Evolutionary conservation across 2,888 invertebrate genomes (phyloP).

Genomic region (Rhabditophanes sp.): DNA sequence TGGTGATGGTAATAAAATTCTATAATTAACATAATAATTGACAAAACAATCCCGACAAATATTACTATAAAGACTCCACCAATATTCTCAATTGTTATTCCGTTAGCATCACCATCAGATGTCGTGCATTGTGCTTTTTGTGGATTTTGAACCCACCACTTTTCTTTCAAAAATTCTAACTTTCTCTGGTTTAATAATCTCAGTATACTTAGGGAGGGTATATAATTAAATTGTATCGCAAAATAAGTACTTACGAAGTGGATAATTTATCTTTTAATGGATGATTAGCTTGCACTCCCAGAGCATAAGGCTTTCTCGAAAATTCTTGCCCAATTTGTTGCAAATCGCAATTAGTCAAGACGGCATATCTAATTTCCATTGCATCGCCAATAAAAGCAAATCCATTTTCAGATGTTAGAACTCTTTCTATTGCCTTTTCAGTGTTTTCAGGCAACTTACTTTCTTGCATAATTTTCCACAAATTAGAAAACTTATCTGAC

Average conservation of each 20-base stretch:
- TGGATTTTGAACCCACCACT: conserved; percentile 84
- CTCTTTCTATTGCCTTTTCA: conserved; percentile 63
- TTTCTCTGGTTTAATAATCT: conserved; percentile 77
- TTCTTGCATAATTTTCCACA: conserved; percentile 87
- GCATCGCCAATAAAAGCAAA: conserved; percentile 88
- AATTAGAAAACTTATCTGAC: conserved; percentile 91
- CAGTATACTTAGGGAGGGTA: conserved; percentile 57
- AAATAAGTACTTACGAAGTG: conserved; percentile 4
- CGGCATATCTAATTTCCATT: conserved; percentile 68
- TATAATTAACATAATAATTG: conserved; percentile 60
- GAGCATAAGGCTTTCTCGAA: conserved; percentile 85
- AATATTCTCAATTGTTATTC: conserved; percentile 90
- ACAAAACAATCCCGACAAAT: conserved; percentile 54
- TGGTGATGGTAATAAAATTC: conserved; percentile 55
- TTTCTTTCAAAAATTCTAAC: conserved; percentile 78
- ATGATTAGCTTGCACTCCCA: conserved; percentile 77
- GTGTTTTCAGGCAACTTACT: conserved; percentile 64
- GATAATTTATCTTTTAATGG: conserved; percentile 82
- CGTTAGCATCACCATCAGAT: conserved; percentile 70
- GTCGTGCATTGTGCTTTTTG: conserved; percentile 52
- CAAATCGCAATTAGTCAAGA: conserved; percentile 68
- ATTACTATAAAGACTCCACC: conserved; percentile 95
- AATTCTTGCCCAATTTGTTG: conserved; percentile 88
- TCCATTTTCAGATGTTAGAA: conserved; percentile 54
- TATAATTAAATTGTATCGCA: neutral